Percentiles rank a stretch among this genome's conserved stretches.
Conservation (phyloP, 2,113 vertebrate species). For the Anser brachyrhynchus region DNA sequence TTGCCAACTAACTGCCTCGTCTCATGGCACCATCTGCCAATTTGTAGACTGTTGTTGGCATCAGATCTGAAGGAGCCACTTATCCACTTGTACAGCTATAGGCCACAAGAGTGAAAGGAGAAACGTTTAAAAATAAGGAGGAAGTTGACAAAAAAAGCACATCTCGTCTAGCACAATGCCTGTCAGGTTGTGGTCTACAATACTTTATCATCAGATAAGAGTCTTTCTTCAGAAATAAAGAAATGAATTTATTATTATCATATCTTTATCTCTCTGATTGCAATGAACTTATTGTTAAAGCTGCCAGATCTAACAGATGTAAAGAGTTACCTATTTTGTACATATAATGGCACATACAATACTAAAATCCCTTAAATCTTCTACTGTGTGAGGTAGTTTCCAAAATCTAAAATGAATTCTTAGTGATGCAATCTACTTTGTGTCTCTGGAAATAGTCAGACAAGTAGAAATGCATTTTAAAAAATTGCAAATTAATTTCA, state of each 20-base stretch:
- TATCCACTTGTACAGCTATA: constrained; percentile 58
- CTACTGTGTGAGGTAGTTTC: not conserved
- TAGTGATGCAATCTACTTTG: fast-evolving
- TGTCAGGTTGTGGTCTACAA: constrained; percentile 31
- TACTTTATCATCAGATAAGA: not conserved
- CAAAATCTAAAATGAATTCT: not conserved
- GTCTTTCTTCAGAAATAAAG: not conserved
- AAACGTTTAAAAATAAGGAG: constrained; percentile 59
- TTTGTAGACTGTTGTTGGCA: constrained; percentile 68
- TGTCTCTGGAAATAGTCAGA: not conserved
- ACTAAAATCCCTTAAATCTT: not conserved
- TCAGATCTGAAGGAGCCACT: constrained; percentile 70
- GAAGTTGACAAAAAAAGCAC: constrained; percentile 51
- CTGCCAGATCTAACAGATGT: not conserved
- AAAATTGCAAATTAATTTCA: not conserved
- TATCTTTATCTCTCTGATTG: not conserved
- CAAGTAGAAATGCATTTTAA: not conserved
- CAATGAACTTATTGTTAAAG: not conserved
- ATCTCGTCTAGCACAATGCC: constrained; percentile 43
- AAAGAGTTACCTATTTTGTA: not conserved
- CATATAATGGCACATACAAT: not conserved
- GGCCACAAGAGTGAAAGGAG: constrained; percentile 50
- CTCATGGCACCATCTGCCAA: constrained; percentile 66
- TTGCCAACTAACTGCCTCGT: constrained; percentile 56
- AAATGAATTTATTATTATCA: not conserved